Evolutionary conservation across 2,797 vertebrate species (phyloP).

Genomic region (Intellagama lesueurii): DNA sequence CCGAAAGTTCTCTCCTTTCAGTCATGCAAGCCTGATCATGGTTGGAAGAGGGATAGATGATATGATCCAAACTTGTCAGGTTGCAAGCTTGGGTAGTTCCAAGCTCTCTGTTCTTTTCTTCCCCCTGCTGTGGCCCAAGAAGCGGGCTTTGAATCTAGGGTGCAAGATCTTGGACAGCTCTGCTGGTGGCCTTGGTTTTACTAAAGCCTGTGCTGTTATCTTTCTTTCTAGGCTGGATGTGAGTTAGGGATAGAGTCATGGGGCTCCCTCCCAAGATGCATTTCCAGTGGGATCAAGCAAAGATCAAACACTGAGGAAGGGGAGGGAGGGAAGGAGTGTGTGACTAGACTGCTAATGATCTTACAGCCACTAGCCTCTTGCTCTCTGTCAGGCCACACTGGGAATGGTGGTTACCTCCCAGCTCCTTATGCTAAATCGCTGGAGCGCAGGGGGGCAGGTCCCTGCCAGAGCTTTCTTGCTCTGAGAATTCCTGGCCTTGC

Average conservation of each 20-base stretch:
- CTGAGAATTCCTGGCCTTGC: background rate
- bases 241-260: conserved; percentile 26
- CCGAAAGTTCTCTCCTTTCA: accelerated
- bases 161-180: background rate
- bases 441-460: background rate
- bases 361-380: conserved; percentile 71
- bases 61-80: background rate
- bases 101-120: background rate
- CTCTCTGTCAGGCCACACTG: conserved; percentile 58
- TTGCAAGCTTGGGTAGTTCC: background rate
- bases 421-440: background rate
- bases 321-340: conserved; percentile 56
- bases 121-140: background rate
- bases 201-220: background rate
- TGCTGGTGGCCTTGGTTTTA: conserved; percentile 5
- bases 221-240: background rate
- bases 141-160: background rate
- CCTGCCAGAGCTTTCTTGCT: accelerated
- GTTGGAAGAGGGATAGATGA: background rate
- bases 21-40: background rate
- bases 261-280: conserved; percentile 57
- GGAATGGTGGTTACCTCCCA: conserved; percentile 50
- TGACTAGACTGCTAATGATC: conserved; percentile 76
- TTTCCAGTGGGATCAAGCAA: conserved; percentile 59
- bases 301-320: conserved; percentile 47